Base-by-base conservation (phyloP, 2,888 invertebrate genomes). In the Acanthosoma haemorrhoidale region DNA sequence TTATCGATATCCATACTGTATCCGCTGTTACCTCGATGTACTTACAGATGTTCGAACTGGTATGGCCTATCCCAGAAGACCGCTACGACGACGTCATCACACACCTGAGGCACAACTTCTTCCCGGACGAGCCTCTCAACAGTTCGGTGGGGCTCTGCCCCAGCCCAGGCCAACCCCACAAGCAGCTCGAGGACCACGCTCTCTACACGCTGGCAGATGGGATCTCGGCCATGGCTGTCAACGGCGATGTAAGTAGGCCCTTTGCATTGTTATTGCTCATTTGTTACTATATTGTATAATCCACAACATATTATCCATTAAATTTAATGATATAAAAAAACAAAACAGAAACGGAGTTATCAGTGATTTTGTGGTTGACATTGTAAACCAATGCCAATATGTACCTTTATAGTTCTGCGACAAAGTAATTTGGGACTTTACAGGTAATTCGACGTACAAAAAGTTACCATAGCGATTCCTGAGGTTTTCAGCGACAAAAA, bases 101-200 rank as follows among this genome's bases (percentile, higher is more conserved):
- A 29, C 91, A 91, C 78, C 82, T 92, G 64, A 83, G 90, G 36
- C 81, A 85, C 74, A 89, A 87, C 77, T 90, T 90, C 82, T 92
- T 92, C 79, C 88, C 90, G 0, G 92, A 92, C 78, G 92, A 92
- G 78, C 92, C 92, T 0, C 83, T 92, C 58, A 92, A 92, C 80
- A 85, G 86, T 75, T 76, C 91, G 0, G 88, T 91, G n/a, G 84
- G 85, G 11, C 82, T 92, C 5, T 91, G 91, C 77, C 80, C 84
- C 63, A 83, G 85, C 5, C 71, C 68, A 8, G 91, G 91, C 0
- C 84, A 87, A 76, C 85, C 88, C 0, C 90, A 91, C 76, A 83
- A 82, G 0, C 87, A 89, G 31, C 81, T 92, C 68, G 92, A 92
- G 80, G 81, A 85, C 29, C 88, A 91, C 75, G 89, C 91, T 77